Evolutionary conservation across 2,797 vertebrate species (phyloP).

Genomic region (Crocodylus rhombifer): DNA sequence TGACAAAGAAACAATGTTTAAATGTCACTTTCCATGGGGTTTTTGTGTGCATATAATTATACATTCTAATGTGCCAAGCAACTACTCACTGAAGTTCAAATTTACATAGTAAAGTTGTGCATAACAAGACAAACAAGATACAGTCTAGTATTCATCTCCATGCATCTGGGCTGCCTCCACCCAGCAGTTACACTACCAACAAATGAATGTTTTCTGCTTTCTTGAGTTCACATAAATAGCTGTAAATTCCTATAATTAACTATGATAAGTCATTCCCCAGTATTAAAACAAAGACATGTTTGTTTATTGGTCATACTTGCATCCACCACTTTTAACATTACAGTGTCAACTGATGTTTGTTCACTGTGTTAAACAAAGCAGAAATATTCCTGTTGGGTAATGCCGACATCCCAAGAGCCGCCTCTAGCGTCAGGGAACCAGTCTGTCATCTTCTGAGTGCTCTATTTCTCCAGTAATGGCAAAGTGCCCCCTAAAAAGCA

Average conservation of each 20-base stretch:
- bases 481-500: neutral
- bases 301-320: constrained; percentile 81
- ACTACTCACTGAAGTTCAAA: constrained; percentile 74
- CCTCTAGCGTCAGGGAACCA: neutral
- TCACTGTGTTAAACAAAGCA: constrained; percentile 82
- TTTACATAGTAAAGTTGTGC: constrained; percentile 79
- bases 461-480: constrained; percentile 19
- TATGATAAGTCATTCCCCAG: constrained; percentile 80
- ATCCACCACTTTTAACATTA: constrained; percentile 78
- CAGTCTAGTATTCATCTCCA: constrained; percentile 75
- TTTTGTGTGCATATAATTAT: constrained; percentile 79
- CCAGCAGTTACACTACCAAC: constrained; percentile 81
- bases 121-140: constrained; percentile 78
- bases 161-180: constrained; percentile 78
- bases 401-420: constrained; percentile 49
- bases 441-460: constrained; percentile 47
- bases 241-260: constrained; percentile 88
- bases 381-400: constrained; percentile 70
- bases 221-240: constrained; percentile 85
- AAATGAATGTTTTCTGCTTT: constrained; percentile 87
- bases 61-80: constrained; percentile 71
- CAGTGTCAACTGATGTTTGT: constrained; percentile 76
- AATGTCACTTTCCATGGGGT: constrained; percentile 76
- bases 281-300: constrained; percentile 86
- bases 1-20: constrained; percentile 80